phyloP scores from a whole-genome alignment of 2,113 vertebrate genomes.

The Suricata suricatta region DNA sequence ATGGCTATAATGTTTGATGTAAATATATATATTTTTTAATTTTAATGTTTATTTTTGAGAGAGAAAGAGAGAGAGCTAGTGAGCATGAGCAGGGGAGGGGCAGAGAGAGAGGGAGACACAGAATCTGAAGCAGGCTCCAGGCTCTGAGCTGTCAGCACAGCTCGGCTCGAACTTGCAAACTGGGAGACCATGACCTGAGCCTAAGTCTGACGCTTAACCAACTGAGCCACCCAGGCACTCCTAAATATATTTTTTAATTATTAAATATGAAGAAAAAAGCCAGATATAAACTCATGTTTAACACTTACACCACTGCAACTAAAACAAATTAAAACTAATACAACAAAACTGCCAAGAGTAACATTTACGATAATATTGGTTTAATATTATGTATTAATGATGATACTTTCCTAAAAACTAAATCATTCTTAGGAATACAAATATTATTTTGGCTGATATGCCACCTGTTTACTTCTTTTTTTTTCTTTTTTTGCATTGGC shows the following conservation, averaged over 20 bases:
- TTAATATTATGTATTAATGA: neutral
- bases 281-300: neutral
- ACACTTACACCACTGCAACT: neutral
- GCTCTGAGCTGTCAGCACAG: no score
- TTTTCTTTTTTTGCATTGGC: neutral
- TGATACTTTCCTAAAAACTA: neutral
- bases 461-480: neutral
- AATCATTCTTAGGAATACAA: neutral
- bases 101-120: no score
- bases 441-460: fast-evolving
- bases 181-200: no score
- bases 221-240: no score
- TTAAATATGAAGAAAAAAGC: neutral
- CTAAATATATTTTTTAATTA: neutral
- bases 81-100: no score
- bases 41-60: no score
- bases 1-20: neutral
- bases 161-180: no score
- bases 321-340: neutral
- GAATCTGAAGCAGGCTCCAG: no score
- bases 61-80: no score
- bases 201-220: no score
- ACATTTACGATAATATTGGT: neutral
- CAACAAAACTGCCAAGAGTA: neutral
- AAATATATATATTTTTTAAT: neutral